A percentile compares a stretch with the other conserved stretches of the same genome.
Conservation (phyloP, 2,888 invertebrate genomes). For the Hybos culiciformis region DNA sequence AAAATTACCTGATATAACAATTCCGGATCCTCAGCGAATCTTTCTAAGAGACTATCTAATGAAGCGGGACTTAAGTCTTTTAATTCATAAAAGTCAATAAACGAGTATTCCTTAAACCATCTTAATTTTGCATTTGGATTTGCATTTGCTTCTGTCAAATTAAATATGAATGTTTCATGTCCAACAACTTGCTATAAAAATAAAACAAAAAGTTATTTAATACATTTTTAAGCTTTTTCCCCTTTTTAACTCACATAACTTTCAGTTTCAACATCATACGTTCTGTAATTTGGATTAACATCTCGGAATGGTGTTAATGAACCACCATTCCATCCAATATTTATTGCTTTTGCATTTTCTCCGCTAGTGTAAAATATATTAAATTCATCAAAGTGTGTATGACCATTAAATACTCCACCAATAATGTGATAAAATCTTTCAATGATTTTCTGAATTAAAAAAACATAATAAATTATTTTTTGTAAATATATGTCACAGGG, state of each 20-base stretch:
- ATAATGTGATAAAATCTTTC: constrained; percentile 62
- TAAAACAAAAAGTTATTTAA: constrained; percentile 1
- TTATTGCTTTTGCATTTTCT: constrained; percentile 39
- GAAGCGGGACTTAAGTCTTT: constrained; percentile 46
- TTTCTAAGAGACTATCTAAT: constrained; percentile 44
- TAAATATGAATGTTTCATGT: constrained; percentile 57
- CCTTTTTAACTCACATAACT: constrained; percentile 39
- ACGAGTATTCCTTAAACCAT: constrained; percentile 66
- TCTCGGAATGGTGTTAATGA: constrained; percentile 58
- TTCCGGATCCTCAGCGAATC: constrained; percentile 37
- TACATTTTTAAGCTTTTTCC: background rate
- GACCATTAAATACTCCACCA: constrained; percentile 68
- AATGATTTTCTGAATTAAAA: too few relatives aligned
- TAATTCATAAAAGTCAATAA: constrained; percentile 50
- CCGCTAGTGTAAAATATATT: constrained; percentile 46
- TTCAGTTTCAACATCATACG: constrained; percentile 51
- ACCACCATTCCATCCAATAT: constrained; percentile 71
- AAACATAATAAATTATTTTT: too few relatives aligned
- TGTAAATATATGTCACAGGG: too few relatives aligned
- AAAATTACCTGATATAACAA: constrained; percentile 22
- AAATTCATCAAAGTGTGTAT: constrained; percentile 64
- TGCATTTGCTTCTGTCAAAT: constrained; percentile 59
- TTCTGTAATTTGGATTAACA: constrained; percentile 70
- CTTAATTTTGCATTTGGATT: constrained; percentile 42
- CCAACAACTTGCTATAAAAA: constrained; percentile 46